These are phyloP conservation scores for Delia radicum DNA, from an alignment of 1,140 invertebrate species.

Conservation along the genomic window DNA sequence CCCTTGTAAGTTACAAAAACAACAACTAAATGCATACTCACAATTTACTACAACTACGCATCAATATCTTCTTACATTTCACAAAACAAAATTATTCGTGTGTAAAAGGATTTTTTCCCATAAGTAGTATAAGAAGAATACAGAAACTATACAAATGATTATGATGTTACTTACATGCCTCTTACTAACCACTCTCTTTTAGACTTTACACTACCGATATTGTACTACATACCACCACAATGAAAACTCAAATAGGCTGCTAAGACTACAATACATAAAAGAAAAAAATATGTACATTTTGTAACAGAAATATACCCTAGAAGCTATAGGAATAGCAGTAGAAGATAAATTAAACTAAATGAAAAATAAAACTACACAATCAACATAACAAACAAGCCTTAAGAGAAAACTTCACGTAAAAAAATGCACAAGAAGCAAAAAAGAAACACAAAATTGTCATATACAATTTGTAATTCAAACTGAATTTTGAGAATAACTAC, in stretches of 20 bases:
- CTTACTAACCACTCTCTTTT: not conserved
- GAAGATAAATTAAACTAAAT: not conserved
- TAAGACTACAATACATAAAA: not conserved
- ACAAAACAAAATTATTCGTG: not conserved
- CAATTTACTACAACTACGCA: not conserved
- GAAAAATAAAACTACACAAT: not conserved
- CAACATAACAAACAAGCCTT: not conserved
- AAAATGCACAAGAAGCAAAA: not conserved
- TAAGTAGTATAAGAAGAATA: not conserved
- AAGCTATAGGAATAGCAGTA: not conserved
- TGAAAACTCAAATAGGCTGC: not conserved
- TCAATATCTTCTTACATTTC: not conserved
- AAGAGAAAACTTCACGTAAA: too few relatives aligned
- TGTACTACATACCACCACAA: too few relatives aligned
- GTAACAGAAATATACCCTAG: not conserved
- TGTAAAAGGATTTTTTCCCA: slow-evolving; percentile 43
- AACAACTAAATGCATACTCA: not conserved
- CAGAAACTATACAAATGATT: not conserved
- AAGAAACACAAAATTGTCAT: not conserved
- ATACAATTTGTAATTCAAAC: not conserved
- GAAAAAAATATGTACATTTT: not conserved
- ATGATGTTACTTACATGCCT: not conserved
- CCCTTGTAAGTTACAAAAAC: too few relatives aligned
- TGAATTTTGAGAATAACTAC: not conserved
- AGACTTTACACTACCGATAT: too few relatives aligned